phyloP scores from a whole-genome alignment of 2,888 invertebrate genomes.

The Volucella inanis region DNA sequence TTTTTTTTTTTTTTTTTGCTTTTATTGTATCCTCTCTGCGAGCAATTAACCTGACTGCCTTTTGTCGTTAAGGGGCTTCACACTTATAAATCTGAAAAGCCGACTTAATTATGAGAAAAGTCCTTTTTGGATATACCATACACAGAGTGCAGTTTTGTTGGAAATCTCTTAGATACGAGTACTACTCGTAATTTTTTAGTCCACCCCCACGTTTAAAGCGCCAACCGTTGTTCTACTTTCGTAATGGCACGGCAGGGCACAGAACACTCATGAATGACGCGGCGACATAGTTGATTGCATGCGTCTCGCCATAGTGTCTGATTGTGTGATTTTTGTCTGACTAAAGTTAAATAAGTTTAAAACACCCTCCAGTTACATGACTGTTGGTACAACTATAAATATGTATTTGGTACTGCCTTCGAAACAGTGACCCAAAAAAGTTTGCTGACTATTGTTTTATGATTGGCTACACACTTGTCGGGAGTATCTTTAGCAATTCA shows the following conservation, averaged over 20 bases:
- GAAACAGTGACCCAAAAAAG: constrained; percentile 15
- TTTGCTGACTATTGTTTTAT: not conserved
- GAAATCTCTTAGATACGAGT: not conserved
- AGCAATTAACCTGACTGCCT: constrained; percentile 59
- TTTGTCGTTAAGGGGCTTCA: constrained; percentile 35
- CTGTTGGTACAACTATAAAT: not conserved
- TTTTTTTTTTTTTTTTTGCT: constrained; percentile 7
- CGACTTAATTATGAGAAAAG: constrained; percentile 28
- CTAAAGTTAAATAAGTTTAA: not conserved
- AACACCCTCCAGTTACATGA: constrained; percentile 4
- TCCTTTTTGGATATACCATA: not conserved
- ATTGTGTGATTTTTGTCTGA: constrained; percentile 54
- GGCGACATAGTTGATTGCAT: constrained; percentile 47
- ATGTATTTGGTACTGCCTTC: not conserved
- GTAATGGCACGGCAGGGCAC: not conserved
- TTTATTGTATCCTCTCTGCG: constrained; percentile 28
- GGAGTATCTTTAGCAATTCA: not conserved
- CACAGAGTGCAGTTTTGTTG: constrained; percentile 12
- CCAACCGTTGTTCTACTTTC: constrained; percentile 22
- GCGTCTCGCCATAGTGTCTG: constrained; percentile 66
- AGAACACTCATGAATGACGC: constrained; percentile 26
- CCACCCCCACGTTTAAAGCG: not conserved
- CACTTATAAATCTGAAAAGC: constrained; percentile 22
- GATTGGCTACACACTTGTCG: not conserved
- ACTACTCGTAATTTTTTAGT: not conserved